Evolutionary conservation across 53 echinoderm and acorn worm species (phyloP), one percentile per base, ranked within the genome.

Genomic region (Holothuria leucospilota): DNA sequence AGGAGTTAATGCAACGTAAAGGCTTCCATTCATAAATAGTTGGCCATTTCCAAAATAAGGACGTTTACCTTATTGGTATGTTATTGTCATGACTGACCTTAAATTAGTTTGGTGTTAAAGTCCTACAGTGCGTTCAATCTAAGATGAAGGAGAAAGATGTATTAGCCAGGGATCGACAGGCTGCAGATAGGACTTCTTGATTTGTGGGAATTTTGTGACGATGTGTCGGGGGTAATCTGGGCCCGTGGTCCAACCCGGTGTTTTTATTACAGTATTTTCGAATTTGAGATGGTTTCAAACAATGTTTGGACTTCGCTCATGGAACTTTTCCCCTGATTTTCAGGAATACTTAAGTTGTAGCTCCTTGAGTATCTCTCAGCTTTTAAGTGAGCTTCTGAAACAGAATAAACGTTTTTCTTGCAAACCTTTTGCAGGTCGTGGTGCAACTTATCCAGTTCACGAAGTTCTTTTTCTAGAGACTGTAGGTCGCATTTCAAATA

Each of bases 391-490:
- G 60, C 60, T 59, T 59, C 60, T 59, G 13, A 20, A 20, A 14
- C 29, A 69, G 29, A 27, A 25, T 69, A 34, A n/a, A 68, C 27
- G 10, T 27, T 68, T 20, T 13, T 20, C 66, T 13, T 28, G 21
- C 11, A 66, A 66, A 20, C 16, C 28, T 66, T 66, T 14, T 59
- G 60, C 20, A 66, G 23, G n/a, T 66, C 67, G 13, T 12, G n/a
- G n/a, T 66, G 67, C 23, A 69, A 69, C 23, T 69, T 69, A 69
- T 24, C 40, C 27, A 69, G 28, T 27, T 69, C 29, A 39, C n/a
- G n/a, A n/a, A n/a, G n/a, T n/a, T n/a, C n/a, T n/a, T n/a, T n/a
- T n/a, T n/a, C n/a, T n/a, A n/a, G n/a, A n/a, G n/a, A n/a, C n/a
- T n/a, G n/a, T n/a, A n/a, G n/a, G n/a, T n/a, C n/a, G n/a, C n/a